Evolutionary conservation across 2,113 vertebrate species (phyloP).

Genomic region (Calypte anna): DNA sequence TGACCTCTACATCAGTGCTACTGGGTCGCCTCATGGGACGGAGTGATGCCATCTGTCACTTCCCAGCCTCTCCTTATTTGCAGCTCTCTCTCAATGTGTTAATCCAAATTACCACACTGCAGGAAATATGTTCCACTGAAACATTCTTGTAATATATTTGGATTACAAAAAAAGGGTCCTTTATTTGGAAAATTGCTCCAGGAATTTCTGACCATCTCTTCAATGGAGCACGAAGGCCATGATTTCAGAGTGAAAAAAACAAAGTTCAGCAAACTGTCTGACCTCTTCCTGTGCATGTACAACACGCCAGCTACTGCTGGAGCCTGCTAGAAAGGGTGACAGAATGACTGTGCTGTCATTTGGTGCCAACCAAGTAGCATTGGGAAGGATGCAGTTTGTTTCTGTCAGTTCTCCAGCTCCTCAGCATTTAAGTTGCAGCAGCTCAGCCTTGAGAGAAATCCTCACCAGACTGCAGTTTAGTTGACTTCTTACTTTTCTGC

Average conservation of each 20-base stretch:
- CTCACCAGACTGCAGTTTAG: neutral
- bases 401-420: neutral
- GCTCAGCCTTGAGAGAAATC: neutral
- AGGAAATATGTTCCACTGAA: conserved; percentile 10
- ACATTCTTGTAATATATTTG: conserved; percentile 27
- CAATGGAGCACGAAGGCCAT: neutral
- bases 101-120: neutral
- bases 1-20: neutral
- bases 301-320: neutral
- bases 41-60: neutral
- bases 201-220: conserved; percentile 2
- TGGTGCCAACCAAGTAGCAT: neutral
- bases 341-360: neutral
- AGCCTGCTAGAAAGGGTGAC: neutral
- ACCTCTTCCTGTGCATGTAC: neutral
- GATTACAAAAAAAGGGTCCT: neutral
- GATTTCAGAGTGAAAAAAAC: neutral
- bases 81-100: neutral
- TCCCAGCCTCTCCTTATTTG: neutral
- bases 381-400: neutral
- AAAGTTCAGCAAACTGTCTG: neutral
- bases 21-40: neutral
- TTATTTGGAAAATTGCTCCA: conserved; percentile 50
- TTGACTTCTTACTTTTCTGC: neutral
- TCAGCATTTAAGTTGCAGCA: neutral